These are phyloP conservation scores for Drosophila saltans DNA, from an alignment of 1,140 invertebrate species.

Conservation along the genomic window DNA sequence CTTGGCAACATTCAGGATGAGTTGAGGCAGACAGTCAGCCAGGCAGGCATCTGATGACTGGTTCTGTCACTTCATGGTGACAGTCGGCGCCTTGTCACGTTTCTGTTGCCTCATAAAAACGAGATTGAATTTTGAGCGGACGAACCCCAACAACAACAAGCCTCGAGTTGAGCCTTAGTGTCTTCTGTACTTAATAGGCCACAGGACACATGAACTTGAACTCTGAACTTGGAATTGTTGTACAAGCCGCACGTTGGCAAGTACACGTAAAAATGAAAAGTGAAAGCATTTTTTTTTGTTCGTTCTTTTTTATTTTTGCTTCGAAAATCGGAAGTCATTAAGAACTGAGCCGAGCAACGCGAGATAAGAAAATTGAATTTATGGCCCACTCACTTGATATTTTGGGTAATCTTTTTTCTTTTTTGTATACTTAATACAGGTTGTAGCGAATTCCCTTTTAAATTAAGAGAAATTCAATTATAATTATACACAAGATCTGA, in stretches of 20 bases:
- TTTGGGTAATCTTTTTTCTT: background rate
- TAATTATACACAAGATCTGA: background rate
- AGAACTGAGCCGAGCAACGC: slow-evolving; percentile 38
- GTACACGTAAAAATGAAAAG: slow-evolving; percentile 52
- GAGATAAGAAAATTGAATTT: slow-evolving; percentile 34
- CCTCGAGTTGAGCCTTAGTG: slow-evolving; percentile 36
- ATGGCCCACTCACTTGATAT: slow-evolving; percentile 16
- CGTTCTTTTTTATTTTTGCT: slow-evolving; percentile 29
- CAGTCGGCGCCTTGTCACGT: slow-evolving; percentile 74
- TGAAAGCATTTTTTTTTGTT: slow-evolving; percentile 22
- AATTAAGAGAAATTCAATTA: background rate
- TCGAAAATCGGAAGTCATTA: slow-evolving; percentile 70
- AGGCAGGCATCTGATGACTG: slow-evolving; percentile 25
- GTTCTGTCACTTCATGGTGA: slow-evolving; percentile 50
- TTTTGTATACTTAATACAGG: background rate
- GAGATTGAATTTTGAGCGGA: slow-evolving; percentile 78
- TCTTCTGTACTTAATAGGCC: slow-evolving; percentile 68
- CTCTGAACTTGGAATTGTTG: slow-evolving; percentile 55
- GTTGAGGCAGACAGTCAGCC: background rate
- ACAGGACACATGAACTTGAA: slow-evolving; percentile 67
- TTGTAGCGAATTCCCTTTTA: background rate
- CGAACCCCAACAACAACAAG: slow-evolving; percentile 15
- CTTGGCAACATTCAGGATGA: slow-evolving; percentile 57
- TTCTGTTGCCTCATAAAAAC: slow-evolving; percentile 76
- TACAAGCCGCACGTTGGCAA: slow-evolving; percentile 43